These are phyloP conservation scores for Polypterus senegalus DNA, from an alignment of 2,113 vertebrate species.

Conservation along the genomic window DNA sequence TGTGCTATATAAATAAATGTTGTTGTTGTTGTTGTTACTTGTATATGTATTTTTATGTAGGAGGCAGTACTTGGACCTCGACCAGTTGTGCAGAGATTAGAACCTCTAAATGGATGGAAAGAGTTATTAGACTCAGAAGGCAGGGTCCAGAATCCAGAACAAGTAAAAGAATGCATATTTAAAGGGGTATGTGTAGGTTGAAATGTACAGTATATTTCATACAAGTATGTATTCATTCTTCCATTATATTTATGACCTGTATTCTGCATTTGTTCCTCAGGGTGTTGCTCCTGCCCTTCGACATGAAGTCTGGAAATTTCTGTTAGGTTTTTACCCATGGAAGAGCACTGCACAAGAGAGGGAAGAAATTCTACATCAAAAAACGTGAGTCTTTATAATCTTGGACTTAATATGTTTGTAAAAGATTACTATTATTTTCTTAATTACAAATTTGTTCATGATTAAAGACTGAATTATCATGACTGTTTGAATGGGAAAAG, in stretches of 20 bases:
- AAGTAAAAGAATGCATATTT: conserved; percentile 63
- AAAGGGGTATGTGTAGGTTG: conserved; percentile 60
- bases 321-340: conserved; percentile 77
- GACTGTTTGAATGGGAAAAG: too few species aligned
- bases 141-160: conserved; percentile 46
- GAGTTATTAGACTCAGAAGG: conserved; percentile 62
- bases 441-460: too few species aligned
- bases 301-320: conserved; percentile 77
- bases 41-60: too few species aligned
- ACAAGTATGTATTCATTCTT: not conserved
- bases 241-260: too few species aligned
- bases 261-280: conserved; percentile 41
- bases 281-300: conserved; percentile 55
- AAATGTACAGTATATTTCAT: not conserved
- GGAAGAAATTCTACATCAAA: conserved; percentile 54
- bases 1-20: too few species aligned
- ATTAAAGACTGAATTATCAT: too few species aligned
- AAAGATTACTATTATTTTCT: too few species aligned
- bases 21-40: too few species aligned
- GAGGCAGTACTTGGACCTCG: conserved; percentile 66
- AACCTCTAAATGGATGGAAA: conserved; percentile 61
- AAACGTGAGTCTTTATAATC: conserved; percentile 53
- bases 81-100: conserved; percentile 51
- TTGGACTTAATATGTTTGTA: too few species aligned
- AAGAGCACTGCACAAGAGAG: conserved; percentile 60